A percentile compares a stretch with the other conserved stretches of the same genome.
phyloP scores from a whole-genome alignment of 2,113 vertebrate species.

The Chaetorhynchus papuensis region DNA sequence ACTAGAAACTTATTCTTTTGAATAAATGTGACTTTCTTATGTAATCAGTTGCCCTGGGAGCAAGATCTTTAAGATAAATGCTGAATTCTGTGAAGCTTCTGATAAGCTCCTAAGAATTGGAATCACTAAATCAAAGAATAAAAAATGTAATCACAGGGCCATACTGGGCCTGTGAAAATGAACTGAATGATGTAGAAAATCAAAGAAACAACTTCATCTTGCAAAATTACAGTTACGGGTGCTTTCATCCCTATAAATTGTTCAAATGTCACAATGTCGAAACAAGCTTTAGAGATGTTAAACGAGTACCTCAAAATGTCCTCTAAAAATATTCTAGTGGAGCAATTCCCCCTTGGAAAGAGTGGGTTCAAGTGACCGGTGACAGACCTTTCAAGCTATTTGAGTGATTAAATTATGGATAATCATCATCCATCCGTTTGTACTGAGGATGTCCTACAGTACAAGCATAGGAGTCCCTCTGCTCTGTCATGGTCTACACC shows the following conservation, averaged over 20 bases:
- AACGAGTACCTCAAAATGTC: not conserved
- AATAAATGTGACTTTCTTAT: constrained; percentile 5
- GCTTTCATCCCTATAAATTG: not conserved
- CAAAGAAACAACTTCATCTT: not conserved
- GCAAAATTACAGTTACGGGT: not conserved
- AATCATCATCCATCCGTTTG: not conserved
- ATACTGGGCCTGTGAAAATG: not conserved
- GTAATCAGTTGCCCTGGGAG: constrained; percentile 4
- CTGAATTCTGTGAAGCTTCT: not conserved
- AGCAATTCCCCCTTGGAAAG: not conserved
- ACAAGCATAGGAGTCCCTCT: not conserved
- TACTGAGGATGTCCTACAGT: not conserved
- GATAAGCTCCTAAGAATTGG: not conserved
- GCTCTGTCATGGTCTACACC: accelerated
- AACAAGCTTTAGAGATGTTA: not conserved
- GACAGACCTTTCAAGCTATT: not conserved
- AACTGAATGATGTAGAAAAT: not conserved
- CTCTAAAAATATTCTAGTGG: not conserved
- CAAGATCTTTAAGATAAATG: constrained; percentile 10
- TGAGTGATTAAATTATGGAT: not conserved
- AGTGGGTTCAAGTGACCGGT: not conserved
- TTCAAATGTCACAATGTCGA: not conserved
- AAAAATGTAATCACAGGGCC: not conserved
- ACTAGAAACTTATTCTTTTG: constrained; percentile 3
- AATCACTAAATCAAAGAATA: constrained; percentile 17